phyloP scores from a whole-genome alignment of 2,113 vertebrate genomes.

The Epinephelus moara region DNA sequence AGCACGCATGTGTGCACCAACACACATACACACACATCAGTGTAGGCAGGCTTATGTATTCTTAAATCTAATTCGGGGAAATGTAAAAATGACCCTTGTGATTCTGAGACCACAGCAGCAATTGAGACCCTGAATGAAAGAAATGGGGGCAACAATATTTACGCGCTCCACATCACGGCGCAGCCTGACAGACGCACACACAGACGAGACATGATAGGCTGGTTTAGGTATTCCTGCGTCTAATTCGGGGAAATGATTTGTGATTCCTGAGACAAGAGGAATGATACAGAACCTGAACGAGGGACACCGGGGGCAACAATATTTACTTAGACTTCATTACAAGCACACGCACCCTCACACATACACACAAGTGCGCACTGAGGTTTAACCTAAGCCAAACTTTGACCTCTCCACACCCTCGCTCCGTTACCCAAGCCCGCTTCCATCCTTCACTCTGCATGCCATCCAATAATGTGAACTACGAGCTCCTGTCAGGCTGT shows the following conservation, averaged over 20 bases:
- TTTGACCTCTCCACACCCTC: slow-evolving; percentile 72
- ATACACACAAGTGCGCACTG: slow-evolving; percentile 53
- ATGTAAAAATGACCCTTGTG: slow-evolving; percentile 82
- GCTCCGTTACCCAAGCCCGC: slow-evolving; percentile 64
- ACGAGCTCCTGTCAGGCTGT: slow-evolving; percentile 79
- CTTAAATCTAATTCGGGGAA: slow-evolving; percentile 83
- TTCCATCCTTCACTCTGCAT: slow-evolving; percentile 71
- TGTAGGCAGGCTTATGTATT: slow-evolving; percentile 48
- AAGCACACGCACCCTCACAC: slow-evolving; percentile 60
- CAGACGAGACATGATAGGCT: slow-evolving; percentile 50
- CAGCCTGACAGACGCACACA: slow-evolving; percentile 23
- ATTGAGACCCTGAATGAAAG: slow-evolving; percentile 54
- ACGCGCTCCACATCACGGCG: slow-evolving; percentile 72
- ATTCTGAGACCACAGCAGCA: slow-evolving; percentile 69
- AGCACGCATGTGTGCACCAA: slow-evolving; percentile 8
- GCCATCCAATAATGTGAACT: slow-evolving; percentile 78
- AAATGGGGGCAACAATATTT: slow-evolving; percentile 71
- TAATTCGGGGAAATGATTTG: slow-evolving; percentile 83
- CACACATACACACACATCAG: background rate
- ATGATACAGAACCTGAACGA: slow-evolving; percentile 71
- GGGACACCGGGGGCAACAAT: slow-evolving; percentile 76
- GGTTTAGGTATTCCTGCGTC: slow-evolving; percentile 65
- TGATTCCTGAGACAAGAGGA: slow-evolving; percentile 76
- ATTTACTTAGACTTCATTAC: slow-evolving; percentile 87
- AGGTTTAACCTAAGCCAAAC: slow-evolving; percentile 81